Percentiles rank a stretch among this genome's conserved stretches.
Conservation (phyloP, 2,113 vertebrate species). For the Parus major region DNA sequence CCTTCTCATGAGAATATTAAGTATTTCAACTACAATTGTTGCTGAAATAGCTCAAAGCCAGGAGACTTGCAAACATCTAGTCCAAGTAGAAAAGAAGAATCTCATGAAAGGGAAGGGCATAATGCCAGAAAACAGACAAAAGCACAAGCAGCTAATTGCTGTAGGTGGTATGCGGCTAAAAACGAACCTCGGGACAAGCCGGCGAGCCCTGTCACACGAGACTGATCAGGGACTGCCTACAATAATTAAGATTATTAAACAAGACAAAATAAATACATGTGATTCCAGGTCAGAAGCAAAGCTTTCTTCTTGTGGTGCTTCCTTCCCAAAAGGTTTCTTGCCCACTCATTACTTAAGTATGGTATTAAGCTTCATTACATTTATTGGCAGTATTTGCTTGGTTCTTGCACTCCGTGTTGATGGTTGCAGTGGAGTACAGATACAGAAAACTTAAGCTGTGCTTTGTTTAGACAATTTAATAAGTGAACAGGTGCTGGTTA, state of each 20-base stretch:
- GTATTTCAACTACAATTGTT: constrained; percentile 64
- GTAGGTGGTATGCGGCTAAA: constrained; percentile 33
- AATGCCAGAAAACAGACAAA: constrained; percentile 46
- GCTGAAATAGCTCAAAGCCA: constrained; percentile 66
- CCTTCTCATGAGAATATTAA: constrained; percentile 70
- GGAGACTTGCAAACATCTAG: constrained; percentile 60
- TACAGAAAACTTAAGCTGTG: background rate
- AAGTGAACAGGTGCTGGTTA: background rate
- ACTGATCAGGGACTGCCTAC: background rate
- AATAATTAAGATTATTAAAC: constrained; percentile 46
- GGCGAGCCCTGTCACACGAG: background rate
- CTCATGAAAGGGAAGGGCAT: constrained; percentile 58
- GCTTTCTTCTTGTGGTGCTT: background rate
- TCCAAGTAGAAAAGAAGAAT: constrained; percentile 53
- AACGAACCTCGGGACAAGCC: background rate
- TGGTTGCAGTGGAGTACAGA: background rate
- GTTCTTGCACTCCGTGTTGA: background rate
- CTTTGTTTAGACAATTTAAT: background rate
- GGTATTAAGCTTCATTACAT: background rate
- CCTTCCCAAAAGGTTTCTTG: background rate
- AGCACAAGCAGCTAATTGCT: constrained; percentile 68
- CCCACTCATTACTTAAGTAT: background rate
- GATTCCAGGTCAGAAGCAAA: background rate
- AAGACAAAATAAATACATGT: background rate
- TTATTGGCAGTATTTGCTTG: background rate